phyloP scores from a whole-genome alignment of 2,888 invertebrate genomes.

The Endotricha flammealis region DNA sequence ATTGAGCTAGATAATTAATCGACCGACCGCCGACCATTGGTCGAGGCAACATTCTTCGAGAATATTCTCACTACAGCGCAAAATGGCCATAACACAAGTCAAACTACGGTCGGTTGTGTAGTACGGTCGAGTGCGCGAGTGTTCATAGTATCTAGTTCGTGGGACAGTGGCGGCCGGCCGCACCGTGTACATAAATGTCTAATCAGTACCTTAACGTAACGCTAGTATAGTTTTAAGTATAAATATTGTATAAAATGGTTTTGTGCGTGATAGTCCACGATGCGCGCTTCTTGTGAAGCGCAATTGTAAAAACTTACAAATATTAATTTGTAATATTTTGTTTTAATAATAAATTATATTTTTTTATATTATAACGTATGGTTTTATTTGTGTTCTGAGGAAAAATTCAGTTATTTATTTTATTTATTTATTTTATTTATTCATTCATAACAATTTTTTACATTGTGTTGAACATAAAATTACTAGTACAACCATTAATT shows the following conservation, averaged over 20 bases:
- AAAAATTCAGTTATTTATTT: too few relatives aligned
- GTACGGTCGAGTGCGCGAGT: conserved; percentile 41
- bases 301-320: conserved; percentile 56
- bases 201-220: conserved; percentile 65
- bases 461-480: too few relatives aligned
- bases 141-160: conserved; percentile 26
- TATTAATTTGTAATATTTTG: conserved; percentile 67
- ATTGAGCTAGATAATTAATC: conserved; percentile 48
- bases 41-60: too few relatives aligned
- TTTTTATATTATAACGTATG: conserved; percentile 44
- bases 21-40: conserved; percentile 33
- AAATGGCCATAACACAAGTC: conserved; percentile 51
- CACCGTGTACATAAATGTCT: conserved; percentile 65
- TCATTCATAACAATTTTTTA: too few relatives aligned
- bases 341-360: conserved; percentile 76
- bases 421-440: neutral
- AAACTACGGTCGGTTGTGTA: conserved; percentile 34
- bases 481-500: too few relatives aligned
- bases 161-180: conserved; percentile 43
- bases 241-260: conserved; percentile 40
- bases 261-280: conserved; percentile 48
- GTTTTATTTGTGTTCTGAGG: conserved; percentile 16
- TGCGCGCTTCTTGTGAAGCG: conserved; percentile 28
- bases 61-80: too few relatives aligned
- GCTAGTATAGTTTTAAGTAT: conserved; percentile 56